Percentiles rank a stretch among this genome's conserved stretches.
Evolutionary conservation across 2,888 invertebrate genomes (phyloP).

Genomic region (Choreutis nemorana): DNA sequence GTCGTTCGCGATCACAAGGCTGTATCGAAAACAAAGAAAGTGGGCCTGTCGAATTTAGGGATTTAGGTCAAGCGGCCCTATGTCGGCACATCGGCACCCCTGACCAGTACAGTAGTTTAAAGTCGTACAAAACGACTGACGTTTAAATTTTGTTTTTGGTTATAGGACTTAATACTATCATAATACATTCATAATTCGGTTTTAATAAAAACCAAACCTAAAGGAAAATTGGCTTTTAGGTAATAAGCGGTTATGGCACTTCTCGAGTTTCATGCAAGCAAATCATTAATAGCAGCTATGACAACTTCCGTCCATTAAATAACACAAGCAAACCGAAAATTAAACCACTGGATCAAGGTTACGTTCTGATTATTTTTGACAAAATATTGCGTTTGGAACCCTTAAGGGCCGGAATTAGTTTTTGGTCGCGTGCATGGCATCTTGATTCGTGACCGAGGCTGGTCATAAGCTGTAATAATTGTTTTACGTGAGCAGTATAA

Average conservation of each 20-base stretch:
- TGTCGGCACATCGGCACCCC: too few relatives aligned
- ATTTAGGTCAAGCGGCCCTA: conserved; percentile 14
- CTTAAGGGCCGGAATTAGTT: conserved; percentile 42
- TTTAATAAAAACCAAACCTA: conserved; percentile 1
- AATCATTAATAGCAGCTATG: too few relatives aligned
- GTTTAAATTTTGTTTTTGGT: too few relatives aligned
- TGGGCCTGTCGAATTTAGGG: conserved; percentile 25
- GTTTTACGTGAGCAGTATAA: conserved; percentile 35
- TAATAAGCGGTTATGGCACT: too few relatives aligned
- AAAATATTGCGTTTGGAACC: conserved; percentile 44
- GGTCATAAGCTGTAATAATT: conserved; percentile 38
- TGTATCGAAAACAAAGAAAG: conserved; percentile 19
- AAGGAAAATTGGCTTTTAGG: conserved; percentile 1
- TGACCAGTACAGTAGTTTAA: too few relatives aligned
- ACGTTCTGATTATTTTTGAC: conserved; percentile 12
- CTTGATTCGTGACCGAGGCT: conserved; percentile 26
- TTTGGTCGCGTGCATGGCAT: conserved; percentile 43
- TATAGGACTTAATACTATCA: too few relatives aligned
- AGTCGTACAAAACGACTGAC: too few relatives aligned
- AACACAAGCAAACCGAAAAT: too few relatives aligned
- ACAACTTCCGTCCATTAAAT: too few relatives aligned
- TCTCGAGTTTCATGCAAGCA: too few relatives aligned
- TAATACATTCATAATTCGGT: too few relatives aligned
- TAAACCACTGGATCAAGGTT: conserved; percentile 44
- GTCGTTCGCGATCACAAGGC: conserved; percentile 21